Conservation (phyloP, 2,888 invertebrate genomes). For the Cenopis cana region DNA sequence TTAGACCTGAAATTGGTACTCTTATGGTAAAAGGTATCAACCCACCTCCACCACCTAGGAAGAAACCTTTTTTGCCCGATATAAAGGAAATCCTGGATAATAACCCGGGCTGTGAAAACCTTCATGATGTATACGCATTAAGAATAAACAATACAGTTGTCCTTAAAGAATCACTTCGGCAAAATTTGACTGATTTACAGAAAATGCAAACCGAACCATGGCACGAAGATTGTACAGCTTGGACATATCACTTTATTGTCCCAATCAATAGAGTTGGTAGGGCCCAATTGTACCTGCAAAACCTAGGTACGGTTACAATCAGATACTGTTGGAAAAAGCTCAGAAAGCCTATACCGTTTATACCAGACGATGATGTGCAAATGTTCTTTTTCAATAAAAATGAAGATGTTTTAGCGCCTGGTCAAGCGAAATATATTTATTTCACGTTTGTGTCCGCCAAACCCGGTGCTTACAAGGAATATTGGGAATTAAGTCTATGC, state of each 20-base stretch:
- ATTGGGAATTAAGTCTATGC: constrained; percentile 77
- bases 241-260: constrained; percentile 77
- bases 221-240: constrained; percentile 64
- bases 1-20: constrained; percentile 63
- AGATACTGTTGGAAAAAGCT: constrained; percentile 81
- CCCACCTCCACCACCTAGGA: constrained; percentile 61
- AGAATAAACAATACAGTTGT: constrained; percentile 72
- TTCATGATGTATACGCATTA: constrained; percentile 63
- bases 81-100: constrained; percentile 47
- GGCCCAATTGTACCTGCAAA: constrained; percentile 73
- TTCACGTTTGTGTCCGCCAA: constrained; percentile 78
- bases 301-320: constrained; percentile 79
- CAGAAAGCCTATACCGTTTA: constrained; percentile 61
- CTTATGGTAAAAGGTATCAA: constrained; percentile 68
- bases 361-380: constrained; percentile 67
- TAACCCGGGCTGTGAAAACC: constrained; percentile 34
- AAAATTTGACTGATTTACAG: constrained; percentile 53
- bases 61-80: constrained; percentile 58
- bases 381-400: constrained; percentile 86
- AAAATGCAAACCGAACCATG: constrained; percentile 57
- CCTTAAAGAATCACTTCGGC: constrained; percentile 60
- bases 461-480: constrained; percentile 72
- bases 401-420: constrained; percentile 80
- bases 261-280: constrained; percentile 65
- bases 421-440: constrained; percentile 70